These are phyloP conservation scores for Drosophila repleta DNA, from an alignment of 1,140 invertebrate genomes.

Conservation along the genomic window DNA sequence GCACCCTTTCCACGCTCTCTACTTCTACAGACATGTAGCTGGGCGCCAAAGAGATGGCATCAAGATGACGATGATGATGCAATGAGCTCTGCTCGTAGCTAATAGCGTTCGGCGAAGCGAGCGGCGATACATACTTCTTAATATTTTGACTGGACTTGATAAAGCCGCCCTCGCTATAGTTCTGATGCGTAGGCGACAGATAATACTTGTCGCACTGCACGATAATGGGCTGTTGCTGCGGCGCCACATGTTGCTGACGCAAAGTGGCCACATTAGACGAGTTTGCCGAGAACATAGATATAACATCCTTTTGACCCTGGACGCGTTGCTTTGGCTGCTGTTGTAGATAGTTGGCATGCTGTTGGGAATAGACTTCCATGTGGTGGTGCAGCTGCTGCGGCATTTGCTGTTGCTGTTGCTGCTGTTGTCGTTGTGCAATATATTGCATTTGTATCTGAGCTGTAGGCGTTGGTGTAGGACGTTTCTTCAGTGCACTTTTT, in stretches of 20 bases:
- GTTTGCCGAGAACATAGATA: constrained; percentile 77
- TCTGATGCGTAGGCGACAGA: constrained; percentile 78
- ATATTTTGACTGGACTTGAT: constrained; percentile 82
- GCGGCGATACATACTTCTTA: constrained; percentile 76
- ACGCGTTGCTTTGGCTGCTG: constrained; percentile 32
- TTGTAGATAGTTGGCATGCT: constrained; percentile 12
- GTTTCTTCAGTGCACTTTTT: constrained; percentile 71
- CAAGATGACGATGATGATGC: constrained; percentile 62
- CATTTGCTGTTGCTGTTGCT: constrained; percentile 28
- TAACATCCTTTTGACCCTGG: constrained; percentile 54
- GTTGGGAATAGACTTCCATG: constrained; percentile 21
- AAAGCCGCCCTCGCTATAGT: constrained; percentile 75
- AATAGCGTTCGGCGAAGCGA: constrained; percentile 63
- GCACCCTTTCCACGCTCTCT: constrained; percentile 40
- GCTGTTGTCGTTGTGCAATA: constrained; percentile 35
- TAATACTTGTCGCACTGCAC: constrained; percentile 82
- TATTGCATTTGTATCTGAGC: constrained; percentile 59
- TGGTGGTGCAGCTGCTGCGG: constrained; percentile 42
- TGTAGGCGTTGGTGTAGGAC: constrained; percentile 62
- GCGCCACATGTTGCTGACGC: constrained; percentile 69
- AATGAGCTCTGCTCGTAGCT: constrained; percentile 60
- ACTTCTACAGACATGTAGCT: constrained; percentile 76
- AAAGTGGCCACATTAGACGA: constrained; percentile 80
- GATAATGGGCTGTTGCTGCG: constrained; percentile 75
- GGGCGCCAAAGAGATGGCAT: constrained; percentile 75